Conservation (phyloP, 2,113 vertebrate species). For the Dicentrarchus labrax region DNA sequence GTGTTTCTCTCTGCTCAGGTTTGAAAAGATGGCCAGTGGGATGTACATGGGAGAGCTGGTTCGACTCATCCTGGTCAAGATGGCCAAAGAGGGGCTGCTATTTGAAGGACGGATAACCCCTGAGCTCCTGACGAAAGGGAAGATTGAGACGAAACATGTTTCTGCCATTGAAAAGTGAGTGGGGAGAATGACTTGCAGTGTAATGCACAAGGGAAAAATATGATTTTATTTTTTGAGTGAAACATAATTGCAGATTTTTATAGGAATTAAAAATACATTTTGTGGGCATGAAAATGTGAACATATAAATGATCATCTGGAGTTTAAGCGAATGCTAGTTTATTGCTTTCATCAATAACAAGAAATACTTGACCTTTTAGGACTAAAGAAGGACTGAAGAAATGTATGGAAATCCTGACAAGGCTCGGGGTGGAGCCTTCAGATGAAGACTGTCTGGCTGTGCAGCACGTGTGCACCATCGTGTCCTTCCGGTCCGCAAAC, state of each 20-base stretch:
- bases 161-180: conserved; percentile 98
- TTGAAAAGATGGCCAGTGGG: conserved; percentile 99
- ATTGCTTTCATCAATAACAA: neutral
- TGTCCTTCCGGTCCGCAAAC: conserved; percentile 96
- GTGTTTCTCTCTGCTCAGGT: conserved; percentile 82
- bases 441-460: conserved; percentile 94
- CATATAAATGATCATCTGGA: neutral
- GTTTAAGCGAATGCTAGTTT: neutral
- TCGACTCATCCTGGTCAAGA: conserved; percentile 97
- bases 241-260: neutral
- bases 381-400: conserved; percentile 96
- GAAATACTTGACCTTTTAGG: conserved; percentile 76
- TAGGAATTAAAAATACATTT: neutral
- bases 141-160: conserved; percentile 94
- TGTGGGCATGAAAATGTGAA: no score
- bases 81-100: conserved; percentile 96
- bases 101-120: conserved; percentile 97
- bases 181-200: neutral
- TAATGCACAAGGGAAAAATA: neutral
- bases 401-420: conserved; percentile 93
- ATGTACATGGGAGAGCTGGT: conserved; percentile 98
- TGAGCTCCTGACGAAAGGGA: conserved; percentile 95
- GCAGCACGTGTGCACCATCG: conserved; percentile 96
- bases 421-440: conserved; percentile 95
- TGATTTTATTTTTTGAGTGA: no score